phyloP scores from a whole-genome alignment of 2,113 vertebrate species.

The Leptosomus discolor region DNA sequence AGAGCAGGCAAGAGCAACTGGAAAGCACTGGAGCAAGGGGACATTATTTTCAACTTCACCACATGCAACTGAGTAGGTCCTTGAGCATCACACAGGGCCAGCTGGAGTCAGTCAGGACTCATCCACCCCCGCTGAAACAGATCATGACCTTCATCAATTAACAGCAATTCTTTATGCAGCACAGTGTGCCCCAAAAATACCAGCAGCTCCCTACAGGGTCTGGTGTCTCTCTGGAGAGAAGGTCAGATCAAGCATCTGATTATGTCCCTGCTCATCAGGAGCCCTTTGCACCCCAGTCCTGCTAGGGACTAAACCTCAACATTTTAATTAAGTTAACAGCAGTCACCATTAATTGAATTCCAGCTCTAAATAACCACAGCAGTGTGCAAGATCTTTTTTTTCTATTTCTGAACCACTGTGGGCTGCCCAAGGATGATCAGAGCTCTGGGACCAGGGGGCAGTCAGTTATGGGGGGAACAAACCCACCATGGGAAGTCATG shows the following conservation, averaged over 20 bases:
- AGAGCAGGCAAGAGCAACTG: not conserved
- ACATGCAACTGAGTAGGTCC: not conserved
- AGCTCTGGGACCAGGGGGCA: not conserved
- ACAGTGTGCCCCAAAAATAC: not conserved
- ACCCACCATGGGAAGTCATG: rapidly evolving
- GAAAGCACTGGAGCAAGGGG: not conserved
- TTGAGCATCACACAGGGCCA: not conserved
- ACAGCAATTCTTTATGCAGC: not conserved
- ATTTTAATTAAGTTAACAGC: not conserved
- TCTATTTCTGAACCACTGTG: not conserved
- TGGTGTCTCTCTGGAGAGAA: not conserved
- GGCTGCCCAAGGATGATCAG: not conserved
- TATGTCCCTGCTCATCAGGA: not conserved
- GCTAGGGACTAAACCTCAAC: not conserved
- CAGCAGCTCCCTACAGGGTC: not conserved
- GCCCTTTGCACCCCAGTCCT: not conserved
- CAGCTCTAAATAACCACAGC: not conserved
- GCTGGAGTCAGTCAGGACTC: not conserved
- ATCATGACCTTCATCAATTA: not conserved
- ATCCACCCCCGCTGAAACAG: not conserved
- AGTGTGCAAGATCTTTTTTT: not conserved
- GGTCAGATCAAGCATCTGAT: not conserved
- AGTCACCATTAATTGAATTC: not conserved
- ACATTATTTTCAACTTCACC: not conserved
- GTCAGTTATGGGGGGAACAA: rapidly evolving